These are phyloP conservation scores for Aythya baeri DNA, from an alignment of 2,113 vertebrate species.

Conservation along the genomic window DNA sequence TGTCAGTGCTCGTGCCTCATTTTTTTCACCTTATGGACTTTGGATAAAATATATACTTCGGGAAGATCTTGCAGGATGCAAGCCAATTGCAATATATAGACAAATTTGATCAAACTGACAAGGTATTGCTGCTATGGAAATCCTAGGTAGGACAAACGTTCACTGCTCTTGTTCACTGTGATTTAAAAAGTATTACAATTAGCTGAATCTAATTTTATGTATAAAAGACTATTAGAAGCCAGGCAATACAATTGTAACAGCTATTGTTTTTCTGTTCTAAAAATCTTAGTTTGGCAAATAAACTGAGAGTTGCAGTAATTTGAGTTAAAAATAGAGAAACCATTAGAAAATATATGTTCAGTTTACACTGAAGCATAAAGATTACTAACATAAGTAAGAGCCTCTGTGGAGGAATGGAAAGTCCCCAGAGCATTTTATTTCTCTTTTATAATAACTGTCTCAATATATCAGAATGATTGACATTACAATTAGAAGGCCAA, in stretches of 20 bases:
- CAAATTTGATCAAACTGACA: not conserved
- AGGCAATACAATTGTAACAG: not conserved
- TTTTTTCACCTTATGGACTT: not conserved
- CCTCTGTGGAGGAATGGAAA: not conserved
- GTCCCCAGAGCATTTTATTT: not conserved
- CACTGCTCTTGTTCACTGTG: accelerated
- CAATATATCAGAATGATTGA: not conserved
- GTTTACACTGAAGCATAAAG: not conserved
- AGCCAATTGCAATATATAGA: not conserved
- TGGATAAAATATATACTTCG: not conserved
- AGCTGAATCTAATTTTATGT: not conserved
- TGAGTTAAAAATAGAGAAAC: not conserved
- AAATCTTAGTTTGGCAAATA: not conserved
- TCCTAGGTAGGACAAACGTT: not conserved
- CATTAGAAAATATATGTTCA: not conserved
- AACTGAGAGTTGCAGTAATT: not conserved
- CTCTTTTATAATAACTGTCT: not conserved
- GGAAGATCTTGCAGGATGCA: not conserved
- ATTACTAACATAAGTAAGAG: not conserved
- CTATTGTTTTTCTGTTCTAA: not conserved
- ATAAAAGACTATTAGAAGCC: not conserved
- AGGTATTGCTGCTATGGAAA: not conserved
- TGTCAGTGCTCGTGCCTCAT: not conserved
- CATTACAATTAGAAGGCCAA: not conserved
- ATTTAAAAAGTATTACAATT: not conserved